Percentiles rank a stretch among this genome's conserved stretches.
Evolutionary conservation across 2,797 vertebrate genomes (phyloP).

Genomic region (Rhinella marina): DNA sequence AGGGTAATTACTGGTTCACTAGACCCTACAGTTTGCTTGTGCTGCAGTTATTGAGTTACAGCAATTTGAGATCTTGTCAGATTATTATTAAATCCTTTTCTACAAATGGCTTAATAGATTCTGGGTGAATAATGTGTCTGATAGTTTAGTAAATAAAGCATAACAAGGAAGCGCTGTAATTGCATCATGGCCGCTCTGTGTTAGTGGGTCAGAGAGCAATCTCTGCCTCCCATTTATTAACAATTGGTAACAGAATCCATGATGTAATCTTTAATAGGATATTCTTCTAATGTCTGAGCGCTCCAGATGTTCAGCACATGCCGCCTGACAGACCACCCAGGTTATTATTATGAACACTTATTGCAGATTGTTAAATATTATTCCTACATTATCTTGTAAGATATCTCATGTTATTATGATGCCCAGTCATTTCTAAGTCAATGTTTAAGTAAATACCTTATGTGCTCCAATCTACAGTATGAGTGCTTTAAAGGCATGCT

Average conservation of each 20-base stretch:
- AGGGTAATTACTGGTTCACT: slow-evolving; percentile 24
- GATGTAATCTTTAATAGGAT: slow-evolving; percentile 52
- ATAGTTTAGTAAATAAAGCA: slow-evolving; percentile 61
- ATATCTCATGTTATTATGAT: neutral
- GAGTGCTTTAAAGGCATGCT: too few relatives aligned
- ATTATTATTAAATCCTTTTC: slow-evolving; percentile 36
- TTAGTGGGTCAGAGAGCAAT: slow-evolving; percentile 41
- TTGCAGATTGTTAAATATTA: slow-evolving; percentile 12
- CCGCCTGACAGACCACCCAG: slow-evolving; percentile 50
- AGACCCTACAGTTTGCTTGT: slow-evolving; percentile 20
- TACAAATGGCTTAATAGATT: slow-evolving; percentile 48
- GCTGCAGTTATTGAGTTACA: slow-evolving; percentile 34
- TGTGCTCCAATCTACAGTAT: neutral
- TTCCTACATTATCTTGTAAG: neutral
- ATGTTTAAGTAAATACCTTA: neutral
- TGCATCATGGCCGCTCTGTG: neutral
- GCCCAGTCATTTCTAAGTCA: neutral
- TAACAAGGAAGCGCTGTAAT: slow-evolving; percentile 48
- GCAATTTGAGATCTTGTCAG: slow-evolving; percentile 45
- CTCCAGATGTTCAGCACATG: slow-evolving; percentile 60
- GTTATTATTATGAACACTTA: neutral
- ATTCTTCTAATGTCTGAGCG: slow-evolving; percentile 37
- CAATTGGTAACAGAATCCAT: slow-evolving; percentile 32
- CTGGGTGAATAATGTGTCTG: slow-evolving; percentile 36
- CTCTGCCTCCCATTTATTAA: slow-evolving; percentile 23